phyloP scores from a whole-genome alignment of 1,140 invertebrate genomes.

The Drosophila ficusphila region DNA sequence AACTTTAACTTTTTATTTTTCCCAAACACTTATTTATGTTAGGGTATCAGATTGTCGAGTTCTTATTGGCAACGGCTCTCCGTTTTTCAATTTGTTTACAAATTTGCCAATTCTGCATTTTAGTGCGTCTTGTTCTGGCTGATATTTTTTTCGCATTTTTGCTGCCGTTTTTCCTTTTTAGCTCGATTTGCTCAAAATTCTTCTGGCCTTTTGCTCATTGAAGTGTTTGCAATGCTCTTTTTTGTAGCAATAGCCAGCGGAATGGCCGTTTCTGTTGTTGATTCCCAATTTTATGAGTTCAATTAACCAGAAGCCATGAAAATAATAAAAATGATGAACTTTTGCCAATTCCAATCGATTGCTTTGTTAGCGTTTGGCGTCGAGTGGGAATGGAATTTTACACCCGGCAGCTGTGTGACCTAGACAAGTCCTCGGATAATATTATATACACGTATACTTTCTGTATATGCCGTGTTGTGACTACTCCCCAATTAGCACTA shows the following conservation, averaged over 20 bases:
- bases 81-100: conserved; percentile 50
- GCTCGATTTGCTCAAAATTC: conserved; percentile 24
- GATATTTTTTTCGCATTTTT: conserved; percentile 29
- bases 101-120: conserved; percentile 53
- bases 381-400: not conserved
- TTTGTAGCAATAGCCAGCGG: conserved; percentile 48
- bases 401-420: conserved; percentile 5
- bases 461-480: conserved; percentile 13
- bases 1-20: too few relatives aligned
- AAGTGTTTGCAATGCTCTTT: conserved; percentile 63
- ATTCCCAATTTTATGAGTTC: conserved; percentile 64
- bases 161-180: conserved; percentile 20
- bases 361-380: conserved; percentile 26
- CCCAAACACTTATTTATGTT: not conserved
- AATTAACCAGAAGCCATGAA: conserved; percentile 75
- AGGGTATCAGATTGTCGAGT: conserved; percentile 6
- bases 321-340: conserved; percentile 74
- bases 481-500: conserved; percentile 70
- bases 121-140: conserved; percentile 32
- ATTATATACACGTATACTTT: not conserved
- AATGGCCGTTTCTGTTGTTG: conserved; percentile 27
- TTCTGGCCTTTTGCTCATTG: conserved; percentile 46
- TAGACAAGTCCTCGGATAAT: not conserved
- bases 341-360: conserved; percentile 71
- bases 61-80: not conserved